Conservation (phyloP, 1,140 invertebrate species). For the Caenorhabditis latens region DNA sequence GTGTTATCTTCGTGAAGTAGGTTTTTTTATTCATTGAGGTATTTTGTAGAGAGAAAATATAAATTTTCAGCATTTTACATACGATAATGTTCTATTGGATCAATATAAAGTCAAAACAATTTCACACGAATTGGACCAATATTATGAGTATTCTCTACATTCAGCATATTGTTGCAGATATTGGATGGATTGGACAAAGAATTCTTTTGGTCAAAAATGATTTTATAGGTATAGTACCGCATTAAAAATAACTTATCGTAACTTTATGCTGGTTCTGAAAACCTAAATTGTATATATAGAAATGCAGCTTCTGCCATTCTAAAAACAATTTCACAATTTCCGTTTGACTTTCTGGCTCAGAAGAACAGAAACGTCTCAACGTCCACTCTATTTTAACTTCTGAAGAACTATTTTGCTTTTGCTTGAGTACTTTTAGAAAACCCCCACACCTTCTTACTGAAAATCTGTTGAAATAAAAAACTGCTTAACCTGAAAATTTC, state of each 20-base stretch:
- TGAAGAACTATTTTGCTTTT: no score
- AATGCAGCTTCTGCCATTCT: no score
- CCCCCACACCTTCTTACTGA: no score
- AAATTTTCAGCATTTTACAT: background rate
- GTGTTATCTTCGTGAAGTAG: background rate
- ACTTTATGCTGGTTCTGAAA: background rate
- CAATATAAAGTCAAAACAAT: background rate
- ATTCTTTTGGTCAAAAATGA: background rate
- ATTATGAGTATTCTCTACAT: constrained; percentile 10
- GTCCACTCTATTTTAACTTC: no score
- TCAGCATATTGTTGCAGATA: background rate
- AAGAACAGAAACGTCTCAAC: no score
- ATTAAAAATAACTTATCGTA: background rate
- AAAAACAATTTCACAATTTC: no score
- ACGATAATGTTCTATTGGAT: background rate
- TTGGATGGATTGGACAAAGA: constrained; percentile 13
- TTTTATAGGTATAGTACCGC: background rate
- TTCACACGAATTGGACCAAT: background rate
- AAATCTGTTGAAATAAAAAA: no score
- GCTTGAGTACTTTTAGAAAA: no score
- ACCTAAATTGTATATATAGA: no score
- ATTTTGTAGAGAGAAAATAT: background rate
- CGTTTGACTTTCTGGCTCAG: no score
- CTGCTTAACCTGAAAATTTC: background rate
- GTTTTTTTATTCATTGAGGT: background rate